Evolutionary conservation across 2,888 invertebrate species (phyloP), one percentile per base, ranked within the genome.

Genomic region (Polylopha cassiicola): DNA sequence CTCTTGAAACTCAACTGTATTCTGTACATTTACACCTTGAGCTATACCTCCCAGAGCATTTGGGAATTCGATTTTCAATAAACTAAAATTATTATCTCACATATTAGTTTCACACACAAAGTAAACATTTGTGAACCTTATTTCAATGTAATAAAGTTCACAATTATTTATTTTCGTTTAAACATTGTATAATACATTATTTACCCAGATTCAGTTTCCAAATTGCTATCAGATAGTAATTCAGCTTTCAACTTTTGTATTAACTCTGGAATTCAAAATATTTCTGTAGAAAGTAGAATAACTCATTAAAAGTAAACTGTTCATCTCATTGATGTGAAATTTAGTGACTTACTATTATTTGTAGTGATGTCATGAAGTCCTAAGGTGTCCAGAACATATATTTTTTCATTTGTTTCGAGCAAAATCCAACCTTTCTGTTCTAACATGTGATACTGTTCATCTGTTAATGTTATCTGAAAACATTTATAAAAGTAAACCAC

Each of bases 351-450:
- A 81, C 82, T 73, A 10, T 70, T 57, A 55, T 84, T 72, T 22
- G 52, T 45, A 15, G 81, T 79, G 13, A 84, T 75, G 36, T 84
- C 82, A 50, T 80, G 84, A 5, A 84, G 67, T 14, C 84, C 82
- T 28, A 69, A 51, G 22, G 73, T 64, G 43, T 84, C 75, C 18
- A 84, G 62, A 3, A 81, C 55, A 60, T 62, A 82, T 46, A 73
- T 60, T 63, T 74, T 81, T 16, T 78, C 72, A 52, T 65, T 69
- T 5, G 63, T 61, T 49, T 82, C 76, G 11, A 85, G 52, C 37
- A 82, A 50, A 32, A 84, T 65, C 82, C 80, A 82, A n/a, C 84
- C 84, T 51, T 76, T 84, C 43, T 73, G 61, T 51, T 84, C 73
- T 20, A 84, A 51, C 44, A 65, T 58, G 42, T 68, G 67, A 51